Conservation (phyloP, 2,888 invertebrate genomes). For the Mythimna loreyi region DNA sequence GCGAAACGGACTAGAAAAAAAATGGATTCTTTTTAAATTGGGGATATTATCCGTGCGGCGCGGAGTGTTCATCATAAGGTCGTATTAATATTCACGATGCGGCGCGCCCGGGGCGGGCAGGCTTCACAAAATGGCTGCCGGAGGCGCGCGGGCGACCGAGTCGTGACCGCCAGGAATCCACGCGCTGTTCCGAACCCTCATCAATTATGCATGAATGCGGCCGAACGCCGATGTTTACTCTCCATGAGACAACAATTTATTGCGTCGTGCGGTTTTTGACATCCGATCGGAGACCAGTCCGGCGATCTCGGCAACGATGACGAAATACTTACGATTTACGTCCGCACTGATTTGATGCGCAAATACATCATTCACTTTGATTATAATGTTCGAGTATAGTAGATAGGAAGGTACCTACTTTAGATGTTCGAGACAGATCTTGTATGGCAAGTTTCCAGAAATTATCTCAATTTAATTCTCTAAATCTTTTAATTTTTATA, state of each 20-base stretch:
- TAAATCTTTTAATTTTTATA: background rate
- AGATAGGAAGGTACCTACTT: background rate
- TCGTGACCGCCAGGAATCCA: conserved; percentile 90
- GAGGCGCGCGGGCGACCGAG: conserved; percentile 81
- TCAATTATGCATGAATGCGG: conserved; percentile 91
- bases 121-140: conserved; percentile 89
- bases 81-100: conserved; percentile 85
- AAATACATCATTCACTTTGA: conserved; percentile 65
- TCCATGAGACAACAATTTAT: conserved; percentile 89
- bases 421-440: conserved; percentile 49
- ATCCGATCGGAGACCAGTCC: conserved; percentile 83
- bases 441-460: conserved; percentile 51
- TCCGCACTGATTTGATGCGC: conserved; percentile 64
- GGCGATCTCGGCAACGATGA: conserved; percentile 73
- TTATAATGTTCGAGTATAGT: conserved; percentile 37
- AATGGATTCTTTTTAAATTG: conserved; percentile 70
- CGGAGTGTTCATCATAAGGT: conserved; percentile 76
- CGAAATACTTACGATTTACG: conserved; percentile 78
- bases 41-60: conserved; percentile 69
- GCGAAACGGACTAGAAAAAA: conserved; percentile 69
- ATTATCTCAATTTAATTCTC: conserved; percentile 43
- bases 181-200: conserved; percentile 87
- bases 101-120: conserved; percentile 81
- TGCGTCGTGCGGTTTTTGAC: conserved; percentile 89
- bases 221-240: conserved; percentile 89